Percentiles rank a stretch among this genome's conserved stretches.
These are phyloP conservation scores for Centruroides sculpturatus DNA, from an alignment of 1,140 invertebrate genomes.

Conservation along the genomic window DNA sequence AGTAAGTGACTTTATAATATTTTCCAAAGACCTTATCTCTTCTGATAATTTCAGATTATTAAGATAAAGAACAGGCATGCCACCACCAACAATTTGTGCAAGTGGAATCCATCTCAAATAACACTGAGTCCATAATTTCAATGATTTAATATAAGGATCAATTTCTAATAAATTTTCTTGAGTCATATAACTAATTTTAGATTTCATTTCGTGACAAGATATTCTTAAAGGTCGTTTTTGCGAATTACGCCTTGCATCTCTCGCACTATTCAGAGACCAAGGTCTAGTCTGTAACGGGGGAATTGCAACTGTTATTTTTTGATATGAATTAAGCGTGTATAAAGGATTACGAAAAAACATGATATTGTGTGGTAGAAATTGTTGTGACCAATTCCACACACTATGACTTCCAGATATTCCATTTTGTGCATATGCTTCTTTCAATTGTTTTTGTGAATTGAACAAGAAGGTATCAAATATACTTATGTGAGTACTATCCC, in stretches of 20 bases:
- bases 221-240: slow-evolving; percentile 2
- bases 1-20: slow-evolving; percentile 13
- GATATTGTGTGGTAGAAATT: slow-evolving; percentile 56
- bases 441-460: slow-evolving; percentile 39
- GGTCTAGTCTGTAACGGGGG: slow-evolving; percentile 1
- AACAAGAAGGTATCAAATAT: slow-evolving; percentile 87
- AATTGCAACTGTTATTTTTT: neutral
- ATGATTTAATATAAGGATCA: slow-evolving; percentile 19
- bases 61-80: slow-evolving; percentile 47
- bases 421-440: slow-evolving; percentile 17
- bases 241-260: slow-evolving; percentile 2
- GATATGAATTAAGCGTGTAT: slow-evolving; percentile 32
- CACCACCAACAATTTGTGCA: slow-evolving; percentile 62
- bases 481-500: slow-evolving; percentile 72
- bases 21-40: slow-evolving; percentile 26
- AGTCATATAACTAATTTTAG: slow-evolving; percentile 4
- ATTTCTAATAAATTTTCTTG: slow-evolving; percentile 19
- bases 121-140: slow-evolving; percentile 75
- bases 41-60: slow-evolving; percentile 29
- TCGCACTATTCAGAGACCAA: slow-evolving; percentile 7
- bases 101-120: slow-evolving; percentile 75
- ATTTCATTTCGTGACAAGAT: neutral
- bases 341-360: slow-evolving; percentile 63
- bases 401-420: slow-evolving; percentile 33
- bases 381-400: slow-evolving; percentile 70